A percentile compares a stretch with the other conserved stretches of the same genome.
These are phyloP conservation scores for Condylostylus longicornis DNA, from an alignment of 1,140 invertebrate species.

Conservation along the genomic window DNA sequence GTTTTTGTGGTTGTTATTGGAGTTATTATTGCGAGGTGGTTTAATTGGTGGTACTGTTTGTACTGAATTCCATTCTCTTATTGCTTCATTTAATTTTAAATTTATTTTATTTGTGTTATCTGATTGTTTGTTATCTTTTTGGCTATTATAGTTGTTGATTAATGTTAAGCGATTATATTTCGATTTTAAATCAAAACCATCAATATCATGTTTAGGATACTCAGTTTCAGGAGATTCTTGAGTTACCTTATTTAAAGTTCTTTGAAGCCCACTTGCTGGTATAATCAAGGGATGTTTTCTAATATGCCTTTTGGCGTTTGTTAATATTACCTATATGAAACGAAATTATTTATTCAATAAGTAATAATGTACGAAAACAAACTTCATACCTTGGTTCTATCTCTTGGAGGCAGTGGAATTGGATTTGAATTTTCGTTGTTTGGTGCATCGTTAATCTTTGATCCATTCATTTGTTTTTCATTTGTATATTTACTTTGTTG, in stretches of 20 bases:
- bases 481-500: constrained; percentile 13
- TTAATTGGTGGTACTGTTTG: background rate
- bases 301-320: constrained; percentile 56
- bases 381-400: constrained; percentile 50
- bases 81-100: background rate
- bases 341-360: no score
- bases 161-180: no score
- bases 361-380: no score
- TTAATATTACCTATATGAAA: no score
- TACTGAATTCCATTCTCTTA: background rate
- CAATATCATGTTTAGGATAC: constrained; percentile 9
- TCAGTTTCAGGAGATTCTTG: constrained; percentile 24
- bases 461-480: constrained; percentile 8
- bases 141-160: no score
- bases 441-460: no score
- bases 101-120: no score
- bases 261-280: constrained; percentile 45
- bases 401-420: constrained; percentile 69
- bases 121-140: no score
- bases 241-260: constrained; percentile 44
- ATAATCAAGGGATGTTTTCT: constrained; percentile 79
- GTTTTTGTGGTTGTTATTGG: constrained; percentile 4
- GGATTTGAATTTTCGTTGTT: constrained; percentile 46
- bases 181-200: no score
- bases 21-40: background rate